Percentiles rank a stretch among this genome's conserved stretches.
Conservation (phyloP, 2,797 vertebrate species). For the Coluber constrictor region DNA sequence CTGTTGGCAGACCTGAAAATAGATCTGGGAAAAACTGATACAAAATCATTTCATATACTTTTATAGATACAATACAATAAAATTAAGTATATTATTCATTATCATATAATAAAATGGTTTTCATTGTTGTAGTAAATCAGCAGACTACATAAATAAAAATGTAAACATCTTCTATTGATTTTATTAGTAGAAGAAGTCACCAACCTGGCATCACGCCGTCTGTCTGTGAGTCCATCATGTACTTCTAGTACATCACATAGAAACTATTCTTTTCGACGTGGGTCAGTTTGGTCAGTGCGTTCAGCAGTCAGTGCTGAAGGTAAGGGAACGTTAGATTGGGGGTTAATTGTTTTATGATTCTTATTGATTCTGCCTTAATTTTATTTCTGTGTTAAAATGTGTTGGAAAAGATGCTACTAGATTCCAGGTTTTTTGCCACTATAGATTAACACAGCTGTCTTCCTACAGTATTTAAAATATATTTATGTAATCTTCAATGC, state of each 20-base stretch:
- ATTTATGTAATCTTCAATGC: not conserved
- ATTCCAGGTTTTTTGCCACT: not conserved
- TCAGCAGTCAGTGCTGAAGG: slow-evolving; percentile 95
- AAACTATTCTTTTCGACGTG: slow-evolving; percentile 95
- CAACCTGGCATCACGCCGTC: slow-evolving; percentile 93
- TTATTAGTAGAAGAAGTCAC: slow-evolving; percentile 97
- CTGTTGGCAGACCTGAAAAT: not conserved
- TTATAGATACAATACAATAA: not conserved
- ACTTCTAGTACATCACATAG: slow-evolving; percentile 96
- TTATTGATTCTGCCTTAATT: not conserved
- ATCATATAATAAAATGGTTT: not conserved
- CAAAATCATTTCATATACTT: not conserved
- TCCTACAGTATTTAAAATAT: not conserved
- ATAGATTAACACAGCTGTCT: not conserved
- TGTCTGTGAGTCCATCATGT: slow-evolving; percentile 96
- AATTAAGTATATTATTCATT: not conserved
- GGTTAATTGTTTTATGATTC: not conserved
- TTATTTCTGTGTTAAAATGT: not conserved
- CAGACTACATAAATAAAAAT: slow-evolving; percentile 40
- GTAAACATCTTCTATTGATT: slow-evolving; percentile 64
- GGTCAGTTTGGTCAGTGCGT: slow-evolving; percentile 94
- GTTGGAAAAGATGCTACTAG: not conserved
- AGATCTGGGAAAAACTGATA: not conserved
- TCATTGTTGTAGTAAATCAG: not conserved
- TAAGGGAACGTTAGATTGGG: slow-evolving; percentile 49